These are phyloP conservation scores for Bombus pascuorum DNA, from an alignment of 1,140 invertebrate species.

Conservation along the genomic window DNA sequence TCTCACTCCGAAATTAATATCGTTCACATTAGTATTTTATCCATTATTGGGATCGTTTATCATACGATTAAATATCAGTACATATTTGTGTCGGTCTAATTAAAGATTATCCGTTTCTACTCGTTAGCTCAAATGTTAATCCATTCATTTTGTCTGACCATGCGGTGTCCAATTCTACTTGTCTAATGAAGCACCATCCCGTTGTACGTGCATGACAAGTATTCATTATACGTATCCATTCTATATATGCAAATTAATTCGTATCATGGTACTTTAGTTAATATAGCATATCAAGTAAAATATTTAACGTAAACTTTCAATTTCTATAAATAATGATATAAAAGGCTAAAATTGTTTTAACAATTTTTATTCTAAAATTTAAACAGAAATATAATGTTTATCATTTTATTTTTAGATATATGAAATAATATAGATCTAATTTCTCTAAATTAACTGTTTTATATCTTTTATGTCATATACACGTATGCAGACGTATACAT, in stretches of 20 bases:
- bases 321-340: not conserved
- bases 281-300: not conserved
- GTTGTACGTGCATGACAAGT: not conserved
- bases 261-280: not conserved
- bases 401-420: no score
- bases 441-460: no score
- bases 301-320: not conserved
- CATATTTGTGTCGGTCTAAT: no score
- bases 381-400: no score
- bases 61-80: not conserved
- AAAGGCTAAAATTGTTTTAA: no score
- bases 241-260: not conserved
- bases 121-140: not conserved
- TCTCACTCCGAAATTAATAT: no score
- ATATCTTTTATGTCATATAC: no score
- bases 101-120: not conserved
- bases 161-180: slow-evolving; percentile 1
- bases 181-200: not conserved
- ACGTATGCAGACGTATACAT: no score
- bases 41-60: no score
- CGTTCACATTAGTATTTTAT: not conserved
- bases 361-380: no score
- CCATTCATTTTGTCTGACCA: slow-evolving; percentile 3
- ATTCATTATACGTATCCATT: not conserved
- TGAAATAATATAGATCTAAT: no score